A percentile compares a stretch with the other conserved stretches of the same genome.
Evolutionary conservation across 2,888 invertebrate species (phyloP).

Genomic region (Stenoptilia bipunctidactyla): DNA sequence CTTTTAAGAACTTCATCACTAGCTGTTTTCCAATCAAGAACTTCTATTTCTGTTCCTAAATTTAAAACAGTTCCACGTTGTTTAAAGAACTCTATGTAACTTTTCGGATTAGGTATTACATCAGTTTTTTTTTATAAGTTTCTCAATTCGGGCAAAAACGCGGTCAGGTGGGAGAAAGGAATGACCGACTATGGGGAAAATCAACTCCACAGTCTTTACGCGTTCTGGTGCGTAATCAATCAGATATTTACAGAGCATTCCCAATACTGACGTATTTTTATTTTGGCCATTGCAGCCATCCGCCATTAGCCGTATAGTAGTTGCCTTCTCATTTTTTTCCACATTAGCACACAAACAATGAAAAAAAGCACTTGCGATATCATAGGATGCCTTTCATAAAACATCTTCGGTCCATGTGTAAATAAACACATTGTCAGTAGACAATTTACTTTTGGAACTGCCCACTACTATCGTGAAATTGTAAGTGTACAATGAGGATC

Average conservation of each 20-base stretch:
- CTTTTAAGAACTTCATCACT: constrained; percentile 10
- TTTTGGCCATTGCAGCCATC: constrained; percentile 18
- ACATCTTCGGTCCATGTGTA: constrained; percentile 16
- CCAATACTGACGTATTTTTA: constrained; percentile 18
- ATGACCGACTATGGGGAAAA: constrained; percentile 19
- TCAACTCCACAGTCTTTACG: constrained; percentile 15
- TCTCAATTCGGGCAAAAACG: constrained; percentile 18
- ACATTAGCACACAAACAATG: constrained; percentile 10
- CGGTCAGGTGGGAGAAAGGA: constrained; percentile 18
- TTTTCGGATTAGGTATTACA: constrained; percentile 12
- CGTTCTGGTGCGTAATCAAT: constrained; percentile 12
- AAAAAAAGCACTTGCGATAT: constrained; percentile 15
- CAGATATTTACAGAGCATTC: constrained; percentile 20
- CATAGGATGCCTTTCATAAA: constrained; percentile 15
- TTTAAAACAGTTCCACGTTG: constrained; percentile 11
- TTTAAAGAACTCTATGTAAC: constrained; percentile 14
- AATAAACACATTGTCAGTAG: constrained; percentile 11
- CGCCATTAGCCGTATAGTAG: constrained; percentile 13
- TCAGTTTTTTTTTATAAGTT: constrained; percentile 13
- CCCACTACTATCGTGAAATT: constrained; percentile 8
- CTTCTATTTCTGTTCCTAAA: constrained; percentile 9
- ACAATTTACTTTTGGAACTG: constrained; percentile 6
- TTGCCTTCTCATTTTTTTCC: constrained; percentile 12
- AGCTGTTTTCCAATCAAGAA: constrained; percentile 11
- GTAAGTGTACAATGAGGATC: constrained; percentile 6